A percentile compares a stretch with the other conserved stretches of the same genome.
phyloP scores from a whole-genome alignment of 1,140 invertebrate genomes.

The Leptinotarsa lineolata region DNA sequence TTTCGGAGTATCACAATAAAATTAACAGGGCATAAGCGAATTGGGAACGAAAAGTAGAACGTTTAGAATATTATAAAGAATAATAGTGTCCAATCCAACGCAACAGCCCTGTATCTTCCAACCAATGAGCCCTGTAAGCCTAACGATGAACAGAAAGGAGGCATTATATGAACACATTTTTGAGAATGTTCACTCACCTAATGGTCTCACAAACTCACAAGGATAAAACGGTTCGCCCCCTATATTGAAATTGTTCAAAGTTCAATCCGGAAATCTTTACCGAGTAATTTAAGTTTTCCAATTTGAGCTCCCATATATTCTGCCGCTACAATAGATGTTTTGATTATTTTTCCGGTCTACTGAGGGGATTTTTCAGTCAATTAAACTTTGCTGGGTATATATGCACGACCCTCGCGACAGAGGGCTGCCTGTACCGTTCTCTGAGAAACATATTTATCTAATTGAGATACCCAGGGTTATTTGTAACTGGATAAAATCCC shows the following conservation, averaged over 20 bases:
- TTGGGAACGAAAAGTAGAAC: too few relatives aligned
- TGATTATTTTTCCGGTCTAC: slow-evolving; percentile 14
- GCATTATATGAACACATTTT: background rate
- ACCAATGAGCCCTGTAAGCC: background rate
- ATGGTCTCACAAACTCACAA: background rate
- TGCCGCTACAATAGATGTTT: slow-evolving; percentile 13
- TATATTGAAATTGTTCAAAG: slow-evolving; percentile 11
- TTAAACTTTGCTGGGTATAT: slow-evolving; percentile 7
- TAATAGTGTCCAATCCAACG: too few relatives aligned
- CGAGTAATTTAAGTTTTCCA: slow-evolving; percentile 20
- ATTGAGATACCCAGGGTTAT: background rate
- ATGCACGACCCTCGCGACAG: background rate
- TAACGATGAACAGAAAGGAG: background rate
- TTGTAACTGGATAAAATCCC: background rate
- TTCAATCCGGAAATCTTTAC: background rate
- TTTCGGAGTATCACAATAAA: too few relatives aligned
- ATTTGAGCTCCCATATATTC: slow-evolving; percentile 16
- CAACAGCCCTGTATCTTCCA: background rate
- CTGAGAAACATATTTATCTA: background rate
- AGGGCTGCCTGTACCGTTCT: background rate
- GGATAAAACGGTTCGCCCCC: slow-evolving; percentile 16
- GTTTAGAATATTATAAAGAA: too few relatives aligned
- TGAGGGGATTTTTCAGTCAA: slow-evolving; percentile 15
- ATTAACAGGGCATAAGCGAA: too few relatives aligned
- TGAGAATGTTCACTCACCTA: background rate